Percentiles rank a stretch among this genome's conserved stretches.
Evolutionary conservation across 2,113 vertebrate species (phyloP).

Genomic region (Alethe diademata): DNA sequence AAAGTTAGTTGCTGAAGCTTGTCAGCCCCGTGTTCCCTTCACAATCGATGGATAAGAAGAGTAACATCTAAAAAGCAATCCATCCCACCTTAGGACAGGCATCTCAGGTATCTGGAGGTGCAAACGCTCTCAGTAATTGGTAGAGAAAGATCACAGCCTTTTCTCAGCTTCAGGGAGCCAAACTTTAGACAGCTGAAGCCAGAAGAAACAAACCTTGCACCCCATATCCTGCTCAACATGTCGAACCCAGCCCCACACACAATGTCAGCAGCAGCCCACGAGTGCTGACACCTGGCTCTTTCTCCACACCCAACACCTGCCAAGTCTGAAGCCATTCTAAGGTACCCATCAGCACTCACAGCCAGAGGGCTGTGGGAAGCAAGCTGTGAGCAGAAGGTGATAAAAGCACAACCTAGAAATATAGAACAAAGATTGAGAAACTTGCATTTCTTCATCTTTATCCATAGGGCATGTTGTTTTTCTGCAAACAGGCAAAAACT

Average conservation of each 20-base stretch:
- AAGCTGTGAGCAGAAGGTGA: neutral
- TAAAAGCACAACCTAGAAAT: neutral
- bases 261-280: rapidly evolving
- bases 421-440: neutral
- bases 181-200: neutral
- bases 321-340: neutral
- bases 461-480: neutral
- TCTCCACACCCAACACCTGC: neutral
- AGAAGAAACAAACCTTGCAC: neutral
- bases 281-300: neutral
- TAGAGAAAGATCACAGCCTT: neutral
- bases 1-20: neutral
- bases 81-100: neutral
- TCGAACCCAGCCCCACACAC: neutral
- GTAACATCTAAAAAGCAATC: neutral
- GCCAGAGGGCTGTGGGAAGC: neutral
- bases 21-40: neutral
- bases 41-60: neutral
- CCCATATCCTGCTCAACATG: rapidly evolving
- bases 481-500: neutral
- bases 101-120: neutral
- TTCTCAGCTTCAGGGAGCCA: neutral
- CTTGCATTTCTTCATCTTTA: neutral
- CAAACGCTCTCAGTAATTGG: neutral
- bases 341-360: neutral